phyloP scores from a whole-genome alignment of 35 echinoderm and acorn worm species.

The Patiria miniata region DNA sequence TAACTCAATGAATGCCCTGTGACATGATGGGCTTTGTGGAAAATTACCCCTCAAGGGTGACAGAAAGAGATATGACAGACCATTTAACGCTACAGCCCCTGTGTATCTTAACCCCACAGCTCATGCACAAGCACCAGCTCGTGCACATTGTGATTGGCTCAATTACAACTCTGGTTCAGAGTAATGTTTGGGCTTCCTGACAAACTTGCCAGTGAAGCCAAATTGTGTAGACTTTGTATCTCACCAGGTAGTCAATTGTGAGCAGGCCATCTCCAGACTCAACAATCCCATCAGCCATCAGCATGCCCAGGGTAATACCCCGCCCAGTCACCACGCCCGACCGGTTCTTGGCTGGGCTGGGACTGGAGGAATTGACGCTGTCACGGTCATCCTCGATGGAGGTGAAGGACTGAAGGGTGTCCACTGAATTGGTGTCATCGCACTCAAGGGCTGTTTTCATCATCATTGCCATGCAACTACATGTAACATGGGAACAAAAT shows the following conservation, averaged over 20 bases:
- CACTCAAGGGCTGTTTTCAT: constrained; percentile 43
- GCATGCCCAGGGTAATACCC: constrained; percentile 86
- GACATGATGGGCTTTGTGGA: too few relatives aligned
- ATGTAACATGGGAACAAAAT: neutral
- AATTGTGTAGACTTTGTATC: neutral
- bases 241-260: constrained; percentile 96
- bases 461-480: constrained; percentile 56
- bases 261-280: constrained; percentile 83
- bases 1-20: neutral
- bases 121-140: too few relatives aligned
- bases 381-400: constrained; percentile 58
- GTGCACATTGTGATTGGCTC: too few relatives aligned
- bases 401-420: constrained; percentile 17
- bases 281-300: constrained; percentile 91
- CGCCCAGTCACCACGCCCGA: constrained; percentile 69
- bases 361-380: constrained; percentile 63
- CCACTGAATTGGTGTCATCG: constrained; percentile 86
- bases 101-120: too few relatives aligned
- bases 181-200: too few relatives aligned
- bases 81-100: too few relatives aligned
- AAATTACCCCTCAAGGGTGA: too few relatives aligned
- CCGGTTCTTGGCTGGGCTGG: constrained; percentile 66
- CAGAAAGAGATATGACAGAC: too few relatives aligned
- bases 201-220: neutral
- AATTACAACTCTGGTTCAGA: too few relatives aligned